These are phyloP conservation scores for Pollenia amentaria DNA, from an alignment of 2,888 invertebrate genomes.

Conservation along the genomic window DNA sequence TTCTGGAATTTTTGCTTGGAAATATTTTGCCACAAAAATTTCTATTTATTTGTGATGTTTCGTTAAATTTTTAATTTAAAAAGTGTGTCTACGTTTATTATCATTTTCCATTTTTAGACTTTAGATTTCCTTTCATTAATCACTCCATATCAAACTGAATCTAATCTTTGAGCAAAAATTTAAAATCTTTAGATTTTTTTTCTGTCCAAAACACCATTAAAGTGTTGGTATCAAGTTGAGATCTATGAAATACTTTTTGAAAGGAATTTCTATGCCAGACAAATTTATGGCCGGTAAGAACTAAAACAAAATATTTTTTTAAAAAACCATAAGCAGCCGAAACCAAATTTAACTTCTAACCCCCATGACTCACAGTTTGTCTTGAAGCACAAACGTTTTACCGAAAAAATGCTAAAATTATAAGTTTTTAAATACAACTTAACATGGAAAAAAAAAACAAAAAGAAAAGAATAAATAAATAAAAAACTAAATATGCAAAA, in stretches of 20 bases:
- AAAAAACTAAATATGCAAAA: constrained; percentile 36
- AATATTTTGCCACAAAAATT: too few species aligned
- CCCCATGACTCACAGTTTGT: constrained; percentile 68
- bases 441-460: not conserved
- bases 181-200: constrained; percentile 10
- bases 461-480: not conserved
- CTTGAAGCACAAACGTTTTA: constrained; percentile 30
- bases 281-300: constrained; percentile 63
- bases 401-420: constrained; percentile 34
- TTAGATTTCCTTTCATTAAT: constrained; percentile 75
- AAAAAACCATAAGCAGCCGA: constrained; percentile 17
- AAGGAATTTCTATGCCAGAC: constrained; percentile 63
- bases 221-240: constrained; percentile 51
- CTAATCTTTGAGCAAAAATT: constrained; percentile 33
- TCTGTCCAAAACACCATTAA: constrained; percentile 43
- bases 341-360: constrained; percentile 54
- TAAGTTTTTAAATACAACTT: constrained; percentile 47
- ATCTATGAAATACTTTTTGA: constrained; percentile 52
- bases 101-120: constrained; percentile 77
- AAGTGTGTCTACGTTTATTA: constrained; percentile 10
- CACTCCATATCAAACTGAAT: constrained; percentile 19
- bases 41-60: too few species aligned
- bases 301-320: not conserved
- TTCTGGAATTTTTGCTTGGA: too few species aligned
- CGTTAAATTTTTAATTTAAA: not conserved